phyloP scores from a whole-genome alignment of 2,113 vertebrate genomes.

The Panthera leo region DNA sequence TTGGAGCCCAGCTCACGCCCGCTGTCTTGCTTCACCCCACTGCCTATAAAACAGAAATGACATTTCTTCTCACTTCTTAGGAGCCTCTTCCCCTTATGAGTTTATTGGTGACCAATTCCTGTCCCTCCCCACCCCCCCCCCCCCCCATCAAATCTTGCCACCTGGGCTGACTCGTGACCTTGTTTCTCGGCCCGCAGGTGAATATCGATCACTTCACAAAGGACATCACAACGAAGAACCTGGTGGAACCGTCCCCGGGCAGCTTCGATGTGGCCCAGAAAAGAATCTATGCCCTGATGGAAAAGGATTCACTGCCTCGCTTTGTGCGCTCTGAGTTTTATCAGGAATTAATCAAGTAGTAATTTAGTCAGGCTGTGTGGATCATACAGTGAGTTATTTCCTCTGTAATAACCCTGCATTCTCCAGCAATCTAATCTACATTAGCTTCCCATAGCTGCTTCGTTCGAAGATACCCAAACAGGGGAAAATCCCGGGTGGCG shows the following conservation, averaged over 20 bases:
- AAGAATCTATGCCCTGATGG: slow-evolving; percentile 94
- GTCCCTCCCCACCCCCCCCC: accelerated
- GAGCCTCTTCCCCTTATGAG: neutral
- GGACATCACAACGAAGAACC: slow-evolving; percentile 93
- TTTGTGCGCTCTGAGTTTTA: slow-evolving; percentile 94
- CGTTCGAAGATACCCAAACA: slow-evolving; percentile 36
- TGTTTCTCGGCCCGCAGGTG: slow-evolving; percentile 85
- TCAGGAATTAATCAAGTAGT: slow-evolving; percentile 91
- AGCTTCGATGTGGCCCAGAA: slow-evolving; percentile 97
- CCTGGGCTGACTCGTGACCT: neutral
- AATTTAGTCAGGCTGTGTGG: slow-evolving; percentile 60
- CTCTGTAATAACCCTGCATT: neutral
- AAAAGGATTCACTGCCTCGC: slow-evolving; percentile 96
- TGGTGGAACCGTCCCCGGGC: slow-evolving; percentile 90
- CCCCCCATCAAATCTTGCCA: neutral
- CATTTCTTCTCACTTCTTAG: neutral
- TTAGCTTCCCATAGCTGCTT: slow-evolving; percentile 52
- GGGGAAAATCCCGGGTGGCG: neutral
- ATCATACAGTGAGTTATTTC: neutral
- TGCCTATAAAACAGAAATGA: neutral
- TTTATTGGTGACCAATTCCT: neutral
- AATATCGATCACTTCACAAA: slow-evolving; percentile 98
- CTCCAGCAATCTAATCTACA: neutral
- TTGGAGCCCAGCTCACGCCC: neutral
- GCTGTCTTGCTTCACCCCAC: neutral